Conservation (phyloP, 2,888 invertebrate genomes). For the Ectropis crepuscularia region DNA sequence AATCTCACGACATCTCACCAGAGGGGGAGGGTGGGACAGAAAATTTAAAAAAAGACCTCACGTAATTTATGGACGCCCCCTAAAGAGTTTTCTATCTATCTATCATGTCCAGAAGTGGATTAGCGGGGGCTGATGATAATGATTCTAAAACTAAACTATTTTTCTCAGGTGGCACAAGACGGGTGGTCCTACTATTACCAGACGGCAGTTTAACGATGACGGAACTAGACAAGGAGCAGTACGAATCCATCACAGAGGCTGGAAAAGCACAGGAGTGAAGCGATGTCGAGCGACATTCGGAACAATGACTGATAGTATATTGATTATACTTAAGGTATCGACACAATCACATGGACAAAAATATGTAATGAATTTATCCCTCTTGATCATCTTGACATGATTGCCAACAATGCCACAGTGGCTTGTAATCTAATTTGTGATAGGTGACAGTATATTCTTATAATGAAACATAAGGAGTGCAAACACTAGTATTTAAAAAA, state of each 20-base stretch:
- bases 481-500: no score
- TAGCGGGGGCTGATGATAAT: no score
- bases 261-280: constrained; percentile 83
- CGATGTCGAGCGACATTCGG: neutral
- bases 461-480: no score
- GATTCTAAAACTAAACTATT: neutral
- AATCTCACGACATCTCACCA: no score
- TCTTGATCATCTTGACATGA: no score
- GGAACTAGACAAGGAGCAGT: constrained; percentile 94
- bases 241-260: constrained; percentile 86
- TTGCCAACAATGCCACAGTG: no score
- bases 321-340: constrained; percentile 8
- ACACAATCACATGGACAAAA: constrained; percentile 1
- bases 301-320: constrained; percentile 20
- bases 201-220: constrained; percentile 95
- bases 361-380: neutral
- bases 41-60: no score
- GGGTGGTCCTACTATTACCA: constrained; percentile 92
- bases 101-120: neutral
- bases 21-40: no score
- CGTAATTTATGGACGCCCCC: no score
- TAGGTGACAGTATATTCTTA: no score
- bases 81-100: constrained; percentile 1
- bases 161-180: constrained; percentile 89
- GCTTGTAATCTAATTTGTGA: no score